phyloP scores from a whole-genome alignment of 2,888 invertebrate species.

The Polydrusus pterygomalis region DNA sequence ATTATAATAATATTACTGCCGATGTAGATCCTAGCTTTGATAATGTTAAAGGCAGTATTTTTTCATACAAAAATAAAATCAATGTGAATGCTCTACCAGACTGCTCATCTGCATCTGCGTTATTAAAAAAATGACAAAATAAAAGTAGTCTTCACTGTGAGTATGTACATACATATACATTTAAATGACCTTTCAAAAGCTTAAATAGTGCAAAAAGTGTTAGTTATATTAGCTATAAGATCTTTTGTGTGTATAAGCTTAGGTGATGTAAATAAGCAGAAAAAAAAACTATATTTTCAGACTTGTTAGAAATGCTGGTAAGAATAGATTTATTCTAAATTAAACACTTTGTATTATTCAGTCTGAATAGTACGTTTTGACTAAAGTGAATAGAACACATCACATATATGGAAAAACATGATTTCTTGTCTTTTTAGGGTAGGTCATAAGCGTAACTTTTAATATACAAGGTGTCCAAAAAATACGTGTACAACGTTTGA shows the following conservation, averaged over 20 bases:
- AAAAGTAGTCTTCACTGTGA: background rate
- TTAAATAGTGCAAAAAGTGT: constrained; percentile 23
- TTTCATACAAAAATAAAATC: too few species aligned
- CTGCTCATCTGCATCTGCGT: constrained; percentile 13
- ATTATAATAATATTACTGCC: too few species aligned
- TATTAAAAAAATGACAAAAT: too few species aligned
- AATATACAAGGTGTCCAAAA: too few species aligned
- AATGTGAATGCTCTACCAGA: background rate
- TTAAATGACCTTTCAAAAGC: constrained; percentile 20
- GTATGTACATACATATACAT: constrained; percentile 10
- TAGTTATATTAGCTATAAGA: constrained; percentile 18
- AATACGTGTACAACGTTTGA: too few species aligned
- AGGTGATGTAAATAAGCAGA: constrained; percentile 21
- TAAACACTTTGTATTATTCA: background rate
- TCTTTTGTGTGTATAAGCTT: constrained; percentile 26
- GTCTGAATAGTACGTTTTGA: background rate
- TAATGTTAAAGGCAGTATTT: too few species aligned
- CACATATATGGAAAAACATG: too few species aligned
- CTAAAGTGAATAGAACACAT: too few species aligned
- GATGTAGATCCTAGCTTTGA: too few species aligned
- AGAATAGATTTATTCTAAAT: constrained; percentile 9
- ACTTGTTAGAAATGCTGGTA: constrained; percentile 28
- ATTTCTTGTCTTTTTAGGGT: too few species aligned
- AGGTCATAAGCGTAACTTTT: too few species aligned
- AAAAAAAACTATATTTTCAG: constrained; percentile 39